Base-by-base conservation (phyloP, 2,113 vertebrate genomes). In the Amazona guildingii region DNA sequence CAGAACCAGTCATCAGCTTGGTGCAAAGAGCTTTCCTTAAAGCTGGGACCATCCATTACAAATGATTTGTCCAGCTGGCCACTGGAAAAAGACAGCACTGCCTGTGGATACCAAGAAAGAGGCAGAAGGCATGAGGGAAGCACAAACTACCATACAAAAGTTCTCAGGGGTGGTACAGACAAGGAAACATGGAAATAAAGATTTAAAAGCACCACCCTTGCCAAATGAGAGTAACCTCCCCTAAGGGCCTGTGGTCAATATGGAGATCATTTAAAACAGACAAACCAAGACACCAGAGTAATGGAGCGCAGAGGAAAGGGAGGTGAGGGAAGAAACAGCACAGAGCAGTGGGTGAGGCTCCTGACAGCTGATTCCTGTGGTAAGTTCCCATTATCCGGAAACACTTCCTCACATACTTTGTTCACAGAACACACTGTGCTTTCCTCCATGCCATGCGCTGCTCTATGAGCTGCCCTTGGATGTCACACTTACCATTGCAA, bases 251-350 rank as follows among this genome's bases (percentile, higher is more conserved):
- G 31, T 17, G 29, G 46, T 59, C 54, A 37, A 48, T 8, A 44
- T 0, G 1, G 18, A 78, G 19, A 2, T 11, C 7, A 23, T 55
- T 55, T 25, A 49, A 67, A 88, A 57, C 0, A 10, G 27, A 63
- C n/a, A 81, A 41, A 39, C 23, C 20, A 28, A 33, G 61, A 33
- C n/a, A 64, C 15, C 31, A 43, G 74, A 41, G 44, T 5, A 52
- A 54, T 1, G 17, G 39, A 59, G 16, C 4, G 15, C 68, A 55
- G 37, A 76, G 20, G 21, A 59, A 35, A 59, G 20, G n/a, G 33
- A 35, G 33, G 21, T 10, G 57, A 35, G 9, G 33, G 57, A 59
- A 59, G 21, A 35, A 35, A 35, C 57, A 16, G 33, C 57, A 59
- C 33, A 35, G 57, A 59, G 57, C 57, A 59, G 57, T 24, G 33